Percentiles rank a stretch among this genome's conserved stretches.
These are phyloP conservation scores for Pseudorectes ferrugineus DNA, from an alignment of 2,113 vertebrate species.

Conservation along the genomic window DNA sequence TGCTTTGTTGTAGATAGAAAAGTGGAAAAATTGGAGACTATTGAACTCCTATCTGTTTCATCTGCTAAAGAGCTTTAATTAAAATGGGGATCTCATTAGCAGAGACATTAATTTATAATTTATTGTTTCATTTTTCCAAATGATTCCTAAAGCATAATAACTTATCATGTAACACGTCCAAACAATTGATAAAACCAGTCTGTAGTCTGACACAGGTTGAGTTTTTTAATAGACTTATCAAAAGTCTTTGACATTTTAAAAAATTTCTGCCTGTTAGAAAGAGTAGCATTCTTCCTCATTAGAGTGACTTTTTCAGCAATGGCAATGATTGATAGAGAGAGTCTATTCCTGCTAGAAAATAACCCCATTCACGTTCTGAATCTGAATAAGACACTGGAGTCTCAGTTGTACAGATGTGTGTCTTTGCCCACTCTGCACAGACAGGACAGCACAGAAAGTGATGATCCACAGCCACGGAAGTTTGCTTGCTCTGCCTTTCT, in stretches of 20 bases:
- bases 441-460: background rate
- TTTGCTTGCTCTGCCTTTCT: background rate
- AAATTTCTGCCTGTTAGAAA: background rate
- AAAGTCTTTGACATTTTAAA: background rate
- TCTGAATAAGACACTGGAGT: background rate
- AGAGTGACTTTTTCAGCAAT: background rate
- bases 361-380: background rate
- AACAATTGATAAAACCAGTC: background rate
- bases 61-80: background rate
- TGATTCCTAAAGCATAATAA: background rate
- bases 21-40: background rate
- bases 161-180: background rate
- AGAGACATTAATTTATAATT: background rate
- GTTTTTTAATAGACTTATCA: background rate
- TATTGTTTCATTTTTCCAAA: background rate
- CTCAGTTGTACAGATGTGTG: background rate
- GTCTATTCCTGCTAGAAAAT: background rate
- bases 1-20: background rate
- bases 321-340: background rate
- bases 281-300: background rate
- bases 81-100: background rate
- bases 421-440: background rate
- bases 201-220: background rate
- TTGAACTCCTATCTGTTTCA: background rate
- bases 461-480: no score